A percentile compares a stretch with the other conserved stretches of the same genome.
Evolutionary conservation across 2,113 vertebrate species (phyloP).

Genomic region (Megatriorchis doriae): DNA sequence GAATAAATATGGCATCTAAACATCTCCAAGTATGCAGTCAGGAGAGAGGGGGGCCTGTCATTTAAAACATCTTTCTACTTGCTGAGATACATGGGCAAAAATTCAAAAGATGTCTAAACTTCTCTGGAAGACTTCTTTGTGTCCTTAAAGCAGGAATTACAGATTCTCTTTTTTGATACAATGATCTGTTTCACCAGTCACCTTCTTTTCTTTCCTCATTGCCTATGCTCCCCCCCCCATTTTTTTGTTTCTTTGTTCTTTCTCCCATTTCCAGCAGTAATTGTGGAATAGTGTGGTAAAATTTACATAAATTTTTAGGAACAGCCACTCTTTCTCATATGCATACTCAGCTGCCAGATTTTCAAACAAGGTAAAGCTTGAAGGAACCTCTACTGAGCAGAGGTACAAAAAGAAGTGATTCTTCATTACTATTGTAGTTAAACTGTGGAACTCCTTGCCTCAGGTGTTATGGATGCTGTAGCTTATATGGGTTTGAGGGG

Average conservation of each 20-base stretch:
- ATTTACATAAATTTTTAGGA: not conserved
- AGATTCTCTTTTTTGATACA: not conserved
- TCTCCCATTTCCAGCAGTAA: not conserved
- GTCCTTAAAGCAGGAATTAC: constrained; percentile 4
- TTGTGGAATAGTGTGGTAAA: not conserved
- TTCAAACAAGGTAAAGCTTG: not conserved
- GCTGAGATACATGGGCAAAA: constrained; percentile 5
- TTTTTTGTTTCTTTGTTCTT: not conserved
- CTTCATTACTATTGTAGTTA: not conserved
- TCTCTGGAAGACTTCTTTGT: constrained; percentile 3
- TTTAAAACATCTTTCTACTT: constrained; percentile 15
- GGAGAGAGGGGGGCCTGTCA: not conserved
- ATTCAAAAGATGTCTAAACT: not conserved
- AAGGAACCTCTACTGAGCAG: not conserved
- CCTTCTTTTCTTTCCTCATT: not conserved
- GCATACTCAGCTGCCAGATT: not conserved
- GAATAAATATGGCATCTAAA: constrained; percentile 58
- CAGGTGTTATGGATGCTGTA: not conserved
- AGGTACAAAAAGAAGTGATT: not conserved
- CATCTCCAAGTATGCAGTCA: constrained; percentile 49
- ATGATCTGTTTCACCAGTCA: not conserved
- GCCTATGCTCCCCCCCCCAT: not conserved
- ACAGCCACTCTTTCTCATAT: not conserved
- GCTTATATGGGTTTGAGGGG: not conserved
- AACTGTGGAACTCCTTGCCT: not conserved